Percentiles rank a stretch among this genome's conserved stretches.
Evolutionary conservation across 23 tunicate species (phyloP).

Genomic region (Halocynthia roretzi): DNA sequence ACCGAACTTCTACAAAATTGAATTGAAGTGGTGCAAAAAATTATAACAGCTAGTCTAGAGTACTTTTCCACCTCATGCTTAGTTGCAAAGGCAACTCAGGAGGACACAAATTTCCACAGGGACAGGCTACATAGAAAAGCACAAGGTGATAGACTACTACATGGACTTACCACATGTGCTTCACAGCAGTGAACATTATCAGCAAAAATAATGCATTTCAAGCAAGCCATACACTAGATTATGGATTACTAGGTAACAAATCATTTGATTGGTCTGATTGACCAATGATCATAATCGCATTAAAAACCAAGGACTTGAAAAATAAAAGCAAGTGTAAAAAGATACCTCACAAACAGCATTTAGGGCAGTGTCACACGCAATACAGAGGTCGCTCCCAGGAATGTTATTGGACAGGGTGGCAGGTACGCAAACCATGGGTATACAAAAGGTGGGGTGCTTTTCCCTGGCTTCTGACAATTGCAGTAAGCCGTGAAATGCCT

Average conservation of each 20-base stretch:
- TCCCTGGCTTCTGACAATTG: constrained; percentile 41
- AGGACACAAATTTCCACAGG: too few species aligned
- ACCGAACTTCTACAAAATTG: not conserved
- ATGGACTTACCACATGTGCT: too few species aligned
- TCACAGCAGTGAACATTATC: too few species aligned
- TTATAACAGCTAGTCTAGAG: not conserved
- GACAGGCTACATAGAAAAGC: too few species aligned
- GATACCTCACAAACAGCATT: constrained; percentile 83
- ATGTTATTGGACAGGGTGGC: constrained; percentile 97
- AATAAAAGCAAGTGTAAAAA: not conserved
- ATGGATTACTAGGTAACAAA: too few species aligned
- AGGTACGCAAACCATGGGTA: constrained; percentile 70
- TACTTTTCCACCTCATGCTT: not conserved
- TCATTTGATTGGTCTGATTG: not conserved
- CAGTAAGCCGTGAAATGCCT: constrained; percentile 65
- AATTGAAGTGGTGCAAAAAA: not conserved
- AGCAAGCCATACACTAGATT: too few species aligned
- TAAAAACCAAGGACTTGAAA: not conserved
- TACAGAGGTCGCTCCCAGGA: constrained; percentile 83
- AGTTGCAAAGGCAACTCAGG: too few species aligned
- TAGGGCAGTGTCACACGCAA: constrained; percentile 86
- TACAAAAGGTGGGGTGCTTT: constrained; percentile 19
- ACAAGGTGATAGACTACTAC: too few species aligned
- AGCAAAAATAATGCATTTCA: too few species aligned
- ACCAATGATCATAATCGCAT: not conserved